These are phyloP conservation scores for Pangasius macronema DNA, from an alignment of 2,797 vertebrate species.

Conservation along the genomic window DNA sequence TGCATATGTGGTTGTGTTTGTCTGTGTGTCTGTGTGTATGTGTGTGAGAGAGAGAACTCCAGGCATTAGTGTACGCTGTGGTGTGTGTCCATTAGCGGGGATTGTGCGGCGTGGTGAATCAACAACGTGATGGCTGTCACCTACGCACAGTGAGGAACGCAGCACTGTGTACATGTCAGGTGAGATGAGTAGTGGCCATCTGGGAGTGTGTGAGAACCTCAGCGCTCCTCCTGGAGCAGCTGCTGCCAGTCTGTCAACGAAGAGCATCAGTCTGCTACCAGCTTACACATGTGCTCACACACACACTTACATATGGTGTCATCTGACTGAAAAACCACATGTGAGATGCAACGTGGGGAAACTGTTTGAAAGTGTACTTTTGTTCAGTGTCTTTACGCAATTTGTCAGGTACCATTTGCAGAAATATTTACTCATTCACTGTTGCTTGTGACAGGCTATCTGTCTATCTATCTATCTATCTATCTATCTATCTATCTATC, in stretches of 20 bases:
- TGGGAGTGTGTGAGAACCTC: constrained; percentile 54
- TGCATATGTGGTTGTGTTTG: too few species aligned
- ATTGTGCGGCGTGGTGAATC: constrained; percentile 46
- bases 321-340: constrained; percentile 15
- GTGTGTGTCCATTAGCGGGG: constrained; percentile 44
- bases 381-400: not conserved
- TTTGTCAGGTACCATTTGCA: not conserved
- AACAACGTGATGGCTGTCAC: constrained; percentile 47
- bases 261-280: constrained; percentile 64
- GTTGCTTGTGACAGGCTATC: not conserved
- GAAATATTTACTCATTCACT: not conserved
- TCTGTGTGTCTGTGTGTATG: not conserved
- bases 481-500: not conserved
- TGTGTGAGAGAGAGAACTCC: constrained; percentile 17
- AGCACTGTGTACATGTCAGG: constrained; percentile 53
- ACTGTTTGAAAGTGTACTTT: not conserved
- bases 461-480: not conserved
- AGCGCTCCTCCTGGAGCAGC: constrained; percentile 72
- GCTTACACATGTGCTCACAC: constrained; percentile 33
- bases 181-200: constrained; percentile 58
- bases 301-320: constrained; percentile 26
- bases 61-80: constrained; percentile 5
- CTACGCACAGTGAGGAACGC: constrained; percentile 40
- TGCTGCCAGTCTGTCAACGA: constrained; percentile 76
- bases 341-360: not conserved